Percentiles rank a stretch among this genome's conserved stretches.
phyloP scores from a whole-genome alignment of 2,888 invertebrate genomes.

The Megaustenia siamemsis region DNA sequence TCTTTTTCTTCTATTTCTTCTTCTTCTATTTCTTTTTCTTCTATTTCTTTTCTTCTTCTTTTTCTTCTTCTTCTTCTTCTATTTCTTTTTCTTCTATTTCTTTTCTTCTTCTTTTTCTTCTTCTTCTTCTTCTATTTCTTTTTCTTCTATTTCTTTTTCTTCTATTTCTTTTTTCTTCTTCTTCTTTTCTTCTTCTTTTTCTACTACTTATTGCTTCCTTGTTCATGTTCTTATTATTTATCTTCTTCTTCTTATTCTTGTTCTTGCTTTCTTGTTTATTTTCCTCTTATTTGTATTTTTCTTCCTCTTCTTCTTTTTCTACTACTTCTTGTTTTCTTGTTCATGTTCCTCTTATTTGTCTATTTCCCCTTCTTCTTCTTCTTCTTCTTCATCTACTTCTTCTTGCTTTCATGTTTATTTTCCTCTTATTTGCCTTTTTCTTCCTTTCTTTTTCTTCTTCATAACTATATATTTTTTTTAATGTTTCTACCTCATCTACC shows the following conservation, averaged over 20 bases:
- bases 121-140: no score
- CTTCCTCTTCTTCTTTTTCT: not conserved
- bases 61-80: not conserved
- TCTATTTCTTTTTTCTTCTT: not conserved
- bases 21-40: conserved; percentile 14
- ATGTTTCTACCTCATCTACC: not conserved
- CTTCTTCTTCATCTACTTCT: not conserved
- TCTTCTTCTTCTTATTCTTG: not conserved
- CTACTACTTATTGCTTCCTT: not conserved
- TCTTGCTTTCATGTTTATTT: not conserved
- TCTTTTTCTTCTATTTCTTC: conserved; percentile 28
- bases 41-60: not conserved
- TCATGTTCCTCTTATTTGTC: conserved; percentile 4
- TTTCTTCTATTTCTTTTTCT: not conserved
- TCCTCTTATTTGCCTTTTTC: not conserved
- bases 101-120: not conserved
- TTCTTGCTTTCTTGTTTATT: not conserved
- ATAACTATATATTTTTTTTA: not conserved
- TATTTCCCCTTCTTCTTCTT: not conserved
- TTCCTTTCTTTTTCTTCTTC: not conserved
- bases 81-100: no score
- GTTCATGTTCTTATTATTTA: not conserved
- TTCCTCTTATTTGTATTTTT: not conserved
- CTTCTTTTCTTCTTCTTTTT: not conserved
- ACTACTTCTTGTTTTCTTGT: not conserved